These are phyloP conservation scores for Coelopa pilipes DNA, from an alignment of 2,888 invertebrate genomes.

Conservation along the genomic window DNA sequence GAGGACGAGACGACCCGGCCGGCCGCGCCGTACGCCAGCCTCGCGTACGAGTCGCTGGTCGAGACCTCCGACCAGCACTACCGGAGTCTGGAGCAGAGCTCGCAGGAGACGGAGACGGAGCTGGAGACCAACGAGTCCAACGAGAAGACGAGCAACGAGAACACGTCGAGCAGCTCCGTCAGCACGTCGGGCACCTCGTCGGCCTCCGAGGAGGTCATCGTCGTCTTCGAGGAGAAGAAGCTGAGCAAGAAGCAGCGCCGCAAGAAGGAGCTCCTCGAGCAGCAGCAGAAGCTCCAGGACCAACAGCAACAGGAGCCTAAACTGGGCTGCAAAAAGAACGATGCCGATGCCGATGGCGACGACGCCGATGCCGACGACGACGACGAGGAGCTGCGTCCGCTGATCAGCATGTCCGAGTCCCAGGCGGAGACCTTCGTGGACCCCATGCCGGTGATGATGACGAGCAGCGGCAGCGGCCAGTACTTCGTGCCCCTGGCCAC, in stretches of 20 bases:
- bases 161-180: constrained; percentile 55
- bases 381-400: constrained; percentile 65
- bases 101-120: constrained; percentile 50
- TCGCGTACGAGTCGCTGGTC: constrained; percentile 49
- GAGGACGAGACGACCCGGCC: constrained; percentile 54
- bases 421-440: constrained; percentile 44
- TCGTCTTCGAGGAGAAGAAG: constrained; percentile 49
- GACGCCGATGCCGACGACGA: constrained; percentile 59
- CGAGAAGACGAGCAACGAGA: constrained; percentile 46
- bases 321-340: background rate
- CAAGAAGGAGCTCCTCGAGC: constrained; percentile 35
- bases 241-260: constrained; percentile 58
- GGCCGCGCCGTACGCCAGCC: constrained; percentile 42
- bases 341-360: constrained; percentile 34
- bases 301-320: constrained; percentile 21
- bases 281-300: background rate
- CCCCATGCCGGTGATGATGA: background rate
- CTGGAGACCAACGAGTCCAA: no score
- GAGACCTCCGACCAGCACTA: constrained; percentile 51
- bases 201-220: constrained; percentile 54
- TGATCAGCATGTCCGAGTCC: constrained; percentile 61
- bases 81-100: constrained; percentile 51
- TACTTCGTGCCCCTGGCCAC: constrained; percentile 5
- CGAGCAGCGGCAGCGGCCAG: background rate
- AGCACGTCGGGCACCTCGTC: constrained; percentile 45